Conservation (phyloP, 2,888 invertebrate species). For the Pecten maximus region DNA sequence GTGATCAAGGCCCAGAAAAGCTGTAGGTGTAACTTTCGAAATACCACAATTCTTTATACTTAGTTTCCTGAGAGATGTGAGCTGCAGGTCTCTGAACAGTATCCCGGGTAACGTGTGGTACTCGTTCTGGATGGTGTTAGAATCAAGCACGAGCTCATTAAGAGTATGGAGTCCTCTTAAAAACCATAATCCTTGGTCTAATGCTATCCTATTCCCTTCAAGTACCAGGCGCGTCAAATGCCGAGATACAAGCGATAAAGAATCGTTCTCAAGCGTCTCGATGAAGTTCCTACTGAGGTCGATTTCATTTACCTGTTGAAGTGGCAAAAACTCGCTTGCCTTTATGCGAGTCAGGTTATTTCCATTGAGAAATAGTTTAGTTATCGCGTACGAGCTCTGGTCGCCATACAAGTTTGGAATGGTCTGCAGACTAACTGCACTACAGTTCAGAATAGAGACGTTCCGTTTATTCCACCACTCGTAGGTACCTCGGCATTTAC, state of each 20-base stretch:
- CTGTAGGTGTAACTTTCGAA: constrained; percentile 39
- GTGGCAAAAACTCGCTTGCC: constrained; percentile 53
- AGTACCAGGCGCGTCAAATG: constrained; percentile 43
- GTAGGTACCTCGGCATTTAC: constrained; percentile 57
- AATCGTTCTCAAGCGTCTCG: constrained; percentile 48
- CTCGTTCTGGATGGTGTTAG: constrained; percentile 47
- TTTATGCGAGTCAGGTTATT: constrained; percentile 61
- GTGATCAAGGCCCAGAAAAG: constrained; percentile 45
- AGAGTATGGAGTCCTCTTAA: constrained; percentile 45
- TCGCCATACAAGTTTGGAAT: constrained; percentile 57
- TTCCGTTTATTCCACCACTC: constrained; percentile 61
- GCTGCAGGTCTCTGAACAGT: constrained; percentile 48
- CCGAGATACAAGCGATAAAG: constrained; percentile 48
- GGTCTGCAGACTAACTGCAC: constrained; percentile 44
- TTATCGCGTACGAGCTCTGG: constrained; percentile 52
- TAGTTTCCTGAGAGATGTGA: constrained; percentile 47
- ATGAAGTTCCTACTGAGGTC: constrained; percentile 64
- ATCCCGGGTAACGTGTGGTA: constrained; percentile 44
- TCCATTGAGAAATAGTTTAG: constrained; percentile 61
- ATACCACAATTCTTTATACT: constrained; percentile 53
- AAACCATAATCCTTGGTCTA: constrained; percentile 48
- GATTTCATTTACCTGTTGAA: constrained; percentile 58
- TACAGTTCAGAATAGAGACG: constrained; percentile 61
- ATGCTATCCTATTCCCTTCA: constrained; percentile 43
- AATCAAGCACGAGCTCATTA: constrained; percentile 50